phyloP scores from a whole-genome alignment of 2,888 invertebrate species.

The Meghimatium bilineatum region DNA sequence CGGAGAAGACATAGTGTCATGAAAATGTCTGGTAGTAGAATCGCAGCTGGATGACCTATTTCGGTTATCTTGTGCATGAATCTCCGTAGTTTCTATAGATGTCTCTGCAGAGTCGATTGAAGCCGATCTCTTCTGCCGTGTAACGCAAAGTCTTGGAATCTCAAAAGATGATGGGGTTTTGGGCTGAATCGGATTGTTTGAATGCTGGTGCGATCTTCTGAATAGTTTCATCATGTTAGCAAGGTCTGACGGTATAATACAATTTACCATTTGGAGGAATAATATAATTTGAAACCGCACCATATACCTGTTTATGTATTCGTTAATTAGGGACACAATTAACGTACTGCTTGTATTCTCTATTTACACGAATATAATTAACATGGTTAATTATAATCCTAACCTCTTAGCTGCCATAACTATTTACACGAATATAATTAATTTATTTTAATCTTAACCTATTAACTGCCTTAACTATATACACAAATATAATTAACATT shows the following conservation, averaged over 20 bases:
- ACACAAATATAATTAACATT: too few species aligned
- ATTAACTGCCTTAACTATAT: too few species aligned
- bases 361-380: too few species aligned
- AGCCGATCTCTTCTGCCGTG: slow-evolving; percentile 60
- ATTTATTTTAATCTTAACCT: too few species aligned
- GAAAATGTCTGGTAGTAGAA: slow-evolving; percentile 55
- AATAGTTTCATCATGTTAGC: slow-evolving; percentile 62
- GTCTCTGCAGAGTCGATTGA: slow-evolving; percentile 54
- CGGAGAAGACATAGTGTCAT: slow-evolving; percentile 45
- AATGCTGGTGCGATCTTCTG: slow-evolving; percentile 55
- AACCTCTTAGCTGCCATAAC: too few species aligned
- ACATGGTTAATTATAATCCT: too few species aligned
- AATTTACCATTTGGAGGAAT: background rate
- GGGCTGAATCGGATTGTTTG: slow-evolving; percentile 50
- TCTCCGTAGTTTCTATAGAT: slow-evolving; percentile 54
- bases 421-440: too few species aligned
- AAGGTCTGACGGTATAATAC: background rate
- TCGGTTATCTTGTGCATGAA: slow-evolving; percentile 62
- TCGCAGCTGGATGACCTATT: slow-evolving; percentile 72
- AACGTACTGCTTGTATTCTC: too few species aligned
- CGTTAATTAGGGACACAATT: too few species aligned
- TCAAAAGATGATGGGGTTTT: slow-evolving; percentile 65
- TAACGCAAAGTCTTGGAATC: slow-evolving; percentile 69
- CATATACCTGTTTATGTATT: too few species aligned
- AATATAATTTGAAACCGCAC: background rate